Base-by-base conservation (phyloP, 2,113 vertebrate genomes). In the Macroglossus sobrinus region DNA sequence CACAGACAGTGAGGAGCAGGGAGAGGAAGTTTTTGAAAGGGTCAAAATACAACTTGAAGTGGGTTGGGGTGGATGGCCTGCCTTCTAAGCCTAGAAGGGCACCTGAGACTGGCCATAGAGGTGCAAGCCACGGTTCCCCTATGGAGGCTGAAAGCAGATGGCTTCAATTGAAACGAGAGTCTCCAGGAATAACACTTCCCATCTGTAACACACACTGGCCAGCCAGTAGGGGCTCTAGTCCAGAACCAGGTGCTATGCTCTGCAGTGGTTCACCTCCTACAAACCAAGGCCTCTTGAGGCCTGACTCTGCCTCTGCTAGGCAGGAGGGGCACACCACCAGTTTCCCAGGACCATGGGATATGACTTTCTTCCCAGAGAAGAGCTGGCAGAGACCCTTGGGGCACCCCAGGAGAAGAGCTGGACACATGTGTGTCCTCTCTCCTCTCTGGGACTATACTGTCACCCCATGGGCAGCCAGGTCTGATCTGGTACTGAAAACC, bases 101-200 rank as follows among this genome's bases (percentile, higher is more conserved):
- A 11, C n/a, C 53, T 59, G 55, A 30, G n/a, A 28, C 78, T 47
- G 75, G 50, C 50, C 53, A 22, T 2, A 4, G 47, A 53, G 55
- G 26, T 47, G 30, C 14, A 78, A 2, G 33, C 66, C 66, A 53
- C 13, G 0, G 13, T 40, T 50, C 50, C 76, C 61, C n/a, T 47
- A 12, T 3, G 1, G 16, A 84, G 43, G 92, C 64, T 64, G 28
- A 64, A 68, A 89, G 57, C 80, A 96, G 84, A 92, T 4, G 68
- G 75, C 88, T 88, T 90, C 76, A 7, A 40, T 11, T 16, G 7
- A 90, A 69, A 72, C 93, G 79, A 21, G 40, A 89, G 69, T 10
- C 72, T 78, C 82, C 84, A 57, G 91, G 88, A 97, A 93, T 68
- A 93, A 81, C 16, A 87, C 24, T 94, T 66, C 53, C 63, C 38